Evolutionary conservation across 35 echinoderm and acorn worm genomes (phyloP), one percentile per base, ranked within the genome.

Genomic region (Apostichopus californicus): DNA sequence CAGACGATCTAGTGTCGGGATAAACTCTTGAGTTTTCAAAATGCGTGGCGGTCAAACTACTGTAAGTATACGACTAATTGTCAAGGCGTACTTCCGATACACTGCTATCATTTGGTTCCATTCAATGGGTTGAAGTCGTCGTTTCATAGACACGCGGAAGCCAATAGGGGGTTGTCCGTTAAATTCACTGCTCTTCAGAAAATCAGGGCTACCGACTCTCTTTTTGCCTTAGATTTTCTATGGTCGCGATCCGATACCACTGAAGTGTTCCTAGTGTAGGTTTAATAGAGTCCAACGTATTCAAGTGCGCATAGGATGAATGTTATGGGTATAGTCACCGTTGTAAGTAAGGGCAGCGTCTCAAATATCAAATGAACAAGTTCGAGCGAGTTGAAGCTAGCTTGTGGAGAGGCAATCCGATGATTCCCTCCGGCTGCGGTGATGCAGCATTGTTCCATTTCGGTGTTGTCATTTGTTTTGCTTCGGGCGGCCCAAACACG

Each of bases 1-100:
- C 86, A 89, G 86, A 89, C 86, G 86, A 89, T 89, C 86, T 66
- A 68, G 46, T 89, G 86, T 66, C 86, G 46, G 86, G 57, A 73
- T 89, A 68, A 72, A 85, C 81, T 73, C 86, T 89, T 64, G 61
- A 89, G 63, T 89, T 89, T 89, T 89, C 86, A 89, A 89, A 73
- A 89, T 89, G 86, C 86, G 86, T 89, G 86, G 60, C 86, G 86
- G 68, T 54, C 61, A 73, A 17, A 89, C 23, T 24, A 82, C 80
- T 13, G 55, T 85, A 56, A 55, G 54, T 58, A 85, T 85, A 59
- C 81, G 54, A 17, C 81, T 85, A 85, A 85, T 85, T 89, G 68
- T 73, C 61, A 89, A 72, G 60, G 63, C 86, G 86, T 89, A 73
- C 57, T 89, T 89, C 86, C 86, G 86, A 73, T 89, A 72, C 18